Evolutionary conservation across 2,888 invertebrate genomes (phyloP), one percentile per base, ranked within the genome.

Genomic region (Ichneumoninae sp.): DNA sequence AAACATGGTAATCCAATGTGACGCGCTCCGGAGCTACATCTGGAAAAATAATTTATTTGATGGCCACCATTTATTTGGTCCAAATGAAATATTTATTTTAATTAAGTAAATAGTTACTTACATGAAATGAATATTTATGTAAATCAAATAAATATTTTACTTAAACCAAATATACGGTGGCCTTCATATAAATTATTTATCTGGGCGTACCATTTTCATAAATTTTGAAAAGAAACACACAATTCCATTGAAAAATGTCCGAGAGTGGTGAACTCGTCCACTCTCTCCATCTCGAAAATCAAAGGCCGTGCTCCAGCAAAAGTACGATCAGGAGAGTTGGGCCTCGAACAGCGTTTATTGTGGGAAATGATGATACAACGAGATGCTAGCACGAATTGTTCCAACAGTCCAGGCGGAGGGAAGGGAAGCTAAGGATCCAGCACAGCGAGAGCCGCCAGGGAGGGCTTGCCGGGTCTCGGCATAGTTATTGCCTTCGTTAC

Each of bases 401-500:
- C 75, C 19, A 22, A 22, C 52, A 52, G 5, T 47, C 69, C 44
- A 30, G 68, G 30, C 52, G 26, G 16, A 62, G 69, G 44, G 19
- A 47, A 36, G 44, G 60, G 19, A 68, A 78, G 60, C 44, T 22
- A 47, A 47, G 13, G 3, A 16, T 47, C 44, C 13, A 57, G 57
- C 16, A 70, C 52, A 44, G 36, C 8, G 26, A n/a, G 69, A 65
- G 50, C 62, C 33, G 70, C 47, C 78, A 44, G 68, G 68, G 71
- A 82, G 82, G 78, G 54, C 77, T 52, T n/a, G 44, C 44, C 70
- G 70, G 79, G 69, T 82, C 74, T 74, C 16, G 80, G 76, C 84
- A 85, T 75, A 75, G 83, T 85, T 86, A 85, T 83, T 86, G 86
- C 79, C 79, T 84, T 80, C 78, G 85, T 84, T 85, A 75, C 79